These are phyloP conservation scores for Scaptomyza parva DNA, from an alignment of 2,888 invertebrate species.

Conservation along the genomic window DNA sequence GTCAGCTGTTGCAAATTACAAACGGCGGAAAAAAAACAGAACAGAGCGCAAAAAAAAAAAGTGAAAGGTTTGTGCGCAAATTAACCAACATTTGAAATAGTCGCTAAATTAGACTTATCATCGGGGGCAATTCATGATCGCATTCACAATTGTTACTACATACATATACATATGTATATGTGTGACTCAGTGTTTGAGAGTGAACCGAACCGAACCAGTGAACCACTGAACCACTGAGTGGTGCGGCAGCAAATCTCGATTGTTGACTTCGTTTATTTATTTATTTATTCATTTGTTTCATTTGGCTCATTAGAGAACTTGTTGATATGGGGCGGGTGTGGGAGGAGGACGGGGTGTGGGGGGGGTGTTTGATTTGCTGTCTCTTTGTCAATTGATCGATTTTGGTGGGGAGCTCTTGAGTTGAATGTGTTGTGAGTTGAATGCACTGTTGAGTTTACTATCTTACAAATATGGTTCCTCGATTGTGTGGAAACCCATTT, in stretches of 20 bases:
- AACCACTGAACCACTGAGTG: conserved; percentile 1
- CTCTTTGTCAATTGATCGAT: conserved; percentile 29
- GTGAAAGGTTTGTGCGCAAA: conserved; percentile 66
- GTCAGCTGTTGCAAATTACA: conserved; percentile 7
- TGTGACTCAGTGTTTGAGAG: conserved; percentile 44
- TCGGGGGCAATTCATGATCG: conserved; percentile 35
- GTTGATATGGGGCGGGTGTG: too few species aligned
- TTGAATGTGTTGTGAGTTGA: conserved; percentile 44
- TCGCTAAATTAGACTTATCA: conserved; percentile 75
- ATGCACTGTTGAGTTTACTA: conserved; percentile 45
- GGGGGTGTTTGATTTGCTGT: conserved; percentile 17
- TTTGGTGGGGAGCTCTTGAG: conserved; percentile 35
- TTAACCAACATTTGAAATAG: conserved; percentile 59
- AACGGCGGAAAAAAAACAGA: background rate
- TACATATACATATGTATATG: conserved; percentile 22
- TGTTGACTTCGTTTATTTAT: background rate
- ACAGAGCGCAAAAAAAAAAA: too few species aligned
- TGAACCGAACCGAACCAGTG: conserved; percentile 36
- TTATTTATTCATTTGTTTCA: conserved; percentile 14
- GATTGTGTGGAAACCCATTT: conserved; percentile 41
- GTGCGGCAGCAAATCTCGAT: conserved; percentile 1
- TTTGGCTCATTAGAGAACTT: background rate
- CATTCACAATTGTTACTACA: conserved; percentile 54
- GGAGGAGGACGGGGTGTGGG: too few species aligned
- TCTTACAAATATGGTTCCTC: conserved; percentile 23